Evolutionary conservation across 2,888 invertebrate genomes (phyloP).

Genomic region (Lasioglossum oenotherae): DNA sequence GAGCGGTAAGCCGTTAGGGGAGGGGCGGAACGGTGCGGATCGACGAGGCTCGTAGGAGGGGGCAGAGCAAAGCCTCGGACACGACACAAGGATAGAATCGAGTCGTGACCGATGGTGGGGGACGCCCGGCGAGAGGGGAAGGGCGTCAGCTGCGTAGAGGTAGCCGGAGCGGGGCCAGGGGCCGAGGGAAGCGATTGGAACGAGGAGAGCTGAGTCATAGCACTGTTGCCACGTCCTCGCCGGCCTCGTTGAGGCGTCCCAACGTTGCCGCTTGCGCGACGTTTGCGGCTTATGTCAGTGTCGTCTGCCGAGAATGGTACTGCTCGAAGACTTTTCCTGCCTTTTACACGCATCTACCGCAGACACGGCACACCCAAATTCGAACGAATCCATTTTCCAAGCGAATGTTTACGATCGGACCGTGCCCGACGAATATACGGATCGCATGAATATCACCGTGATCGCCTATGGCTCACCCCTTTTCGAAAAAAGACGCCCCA

Average conservation of each 20-base stretch:
- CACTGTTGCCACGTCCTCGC: conserved; percentile 82
- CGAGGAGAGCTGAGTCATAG: conserved; percentile 83
- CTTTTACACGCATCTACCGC: conserved; percentile 31
- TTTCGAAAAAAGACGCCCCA: not conserved
- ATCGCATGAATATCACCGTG: not conserved
- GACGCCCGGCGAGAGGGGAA: conserved; percentile 70
- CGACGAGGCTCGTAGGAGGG: conserved; percentile 38
- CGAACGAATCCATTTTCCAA: conserved; percentile 3
- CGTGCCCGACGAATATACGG: not conserved
- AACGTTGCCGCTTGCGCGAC: conserved; percentile 54
- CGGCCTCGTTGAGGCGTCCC: conserved; percentile 72
- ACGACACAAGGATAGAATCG: conserved; percentile 74
- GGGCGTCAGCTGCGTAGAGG: conserved; percentile 82
- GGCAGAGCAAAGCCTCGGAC: conserved; percentile 69
- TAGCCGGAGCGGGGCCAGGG: conserved; percentile 59
- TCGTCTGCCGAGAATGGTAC: conserved; percentile 67
- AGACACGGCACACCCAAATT: conserved; percentile 24
- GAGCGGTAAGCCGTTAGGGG: conserved; percentile 49
- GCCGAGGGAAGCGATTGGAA: conserved; percentile 67
- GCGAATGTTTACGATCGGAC: not conserved
- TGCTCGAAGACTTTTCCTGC: conserved; percentile 43
- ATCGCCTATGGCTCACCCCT: not conserved
- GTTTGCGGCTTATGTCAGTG: conserved; percentile 68
- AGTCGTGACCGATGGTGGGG: conserved; percentile 42
- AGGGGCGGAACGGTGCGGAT: conserved; percentile 50